phyloP scores from a whole-genome alignment of 2,888 invertebrate genomes.

The Ypsolopha sequella region DNA sequence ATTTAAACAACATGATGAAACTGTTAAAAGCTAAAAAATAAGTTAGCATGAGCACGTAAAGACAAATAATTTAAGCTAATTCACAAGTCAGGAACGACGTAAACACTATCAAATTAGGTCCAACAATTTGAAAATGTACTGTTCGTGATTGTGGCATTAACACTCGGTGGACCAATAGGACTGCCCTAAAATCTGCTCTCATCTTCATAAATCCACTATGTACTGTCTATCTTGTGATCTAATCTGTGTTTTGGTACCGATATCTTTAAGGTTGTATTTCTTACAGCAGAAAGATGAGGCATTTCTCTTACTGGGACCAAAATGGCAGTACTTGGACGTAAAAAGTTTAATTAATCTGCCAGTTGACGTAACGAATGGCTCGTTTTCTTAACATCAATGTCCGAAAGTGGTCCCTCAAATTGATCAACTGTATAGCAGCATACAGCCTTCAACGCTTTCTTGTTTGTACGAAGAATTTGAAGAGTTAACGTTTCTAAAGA shows the following conservation, averaged over 20 bases:
- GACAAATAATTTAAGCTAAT: conserved; percentile 61
- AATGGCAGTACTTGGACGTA: conserved; percentile 40
- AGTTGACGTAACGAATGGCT: conserved; percentile 44
- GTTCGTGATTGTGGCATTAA: conserved; percentile 59
- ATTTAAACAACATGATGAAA: conserved; percentile 59
- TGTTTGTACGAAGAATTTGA: conserved; percentile 60
- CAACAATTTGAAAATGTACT: conserved; percentile 61
- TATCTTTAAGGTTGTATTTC: background rate
- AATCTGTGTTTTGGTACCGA: conserved; percentile 28
- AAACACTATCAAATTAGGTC: conserved; percentile 58
- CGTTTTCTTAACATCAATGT: conserved; percentile 52
- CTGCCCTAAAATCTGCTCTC: conserved; percentile 39
- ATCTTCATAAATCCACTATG: conserved; percentile 36
- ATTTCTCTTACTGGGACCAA: conserved; percentile 41
- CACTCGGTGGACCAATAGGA: conserved; percentile 46
- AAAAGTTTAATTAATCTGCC: conserved; percentile 60
- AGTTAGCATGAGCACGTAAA: conserved; percentile 52
- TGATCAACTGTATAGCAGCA: conserved; percentile 52
- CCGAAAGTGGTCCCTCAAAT: conserved; percentile 54
- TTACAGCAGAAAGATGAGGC: conserved; percentile 19
- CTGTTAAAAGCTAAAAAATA: conserved; percentile 60
- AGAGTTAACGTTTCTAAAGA: conserved; percentile 51
- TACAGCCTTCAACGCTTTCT: conserved; percentile 32
- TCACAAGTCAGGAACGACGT: conserved; percentile 48
- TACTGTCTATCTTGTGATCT: conserved; percentile 16